These are phyloP conservation scores for Corythaeola cristata DNA, from an alignment of 2,113 vertebrate genomes.

Conservation along the genomic window DNA sequence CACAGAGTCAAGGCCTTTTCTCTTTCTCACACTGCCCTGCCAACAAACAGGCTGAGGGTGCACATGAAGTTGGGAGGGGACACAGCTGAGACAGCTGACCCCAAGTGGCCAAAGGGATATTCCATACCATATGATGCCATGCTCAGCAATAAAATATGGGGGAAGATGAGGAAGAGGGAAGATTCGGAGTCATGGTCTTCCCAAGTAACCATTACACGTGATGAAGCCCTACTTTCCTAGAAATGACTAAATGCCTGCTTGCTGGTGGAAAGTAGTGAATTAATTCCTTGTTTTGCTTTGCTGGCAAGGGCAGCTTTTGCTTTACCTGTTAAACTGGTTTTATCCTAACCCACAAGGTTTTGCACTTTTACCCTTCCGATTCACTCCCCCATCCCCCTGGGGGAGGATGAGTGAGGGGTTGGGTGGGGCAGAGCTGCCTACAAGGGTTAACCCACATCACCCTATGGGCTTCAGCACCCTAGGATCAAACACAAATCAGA, in stretches of 20 bases:
- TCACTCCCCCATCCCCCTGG: not conserved
- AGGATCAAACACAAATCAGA: not conserved
- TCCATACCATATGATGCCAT: not conserved
- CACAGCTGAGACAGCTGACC: not conserved
- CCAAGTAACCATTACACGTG: not conserved
- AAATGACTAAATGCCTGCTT: no score
- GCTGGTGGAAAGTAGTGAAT: not conserved
- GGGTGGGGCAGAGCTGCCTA: not conserved
- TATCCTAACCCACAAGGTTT: not conserved
- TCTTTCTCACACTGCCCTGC: not conserved
- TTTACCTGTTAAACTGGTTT: not conserved
- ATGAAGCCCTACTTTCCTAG: no score
- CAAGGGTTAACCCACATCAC: not conserved
- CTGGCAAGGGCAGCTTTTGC: not conserved
- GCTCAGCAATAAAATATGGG: not conserved
- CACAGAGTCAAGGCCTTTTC: not conserved
- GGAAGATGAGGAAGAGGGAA: not conserved
- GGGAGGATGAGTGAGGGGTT: not conserved
- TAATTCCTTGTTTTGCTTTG: not conserved
- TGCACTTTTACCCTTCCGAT: not conserved
- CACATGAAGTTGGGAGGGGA: not conserved
- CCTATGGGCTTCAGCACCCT: not conserved
- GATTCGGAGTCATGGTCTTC: not conserved
- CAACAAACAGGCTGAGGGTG: not conserved
- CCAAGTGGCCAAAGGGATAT: not conserved